phyloP scores from a whole-genome alignment of 1,140 invertebrate species.

The Telenomus remus region DNA sequence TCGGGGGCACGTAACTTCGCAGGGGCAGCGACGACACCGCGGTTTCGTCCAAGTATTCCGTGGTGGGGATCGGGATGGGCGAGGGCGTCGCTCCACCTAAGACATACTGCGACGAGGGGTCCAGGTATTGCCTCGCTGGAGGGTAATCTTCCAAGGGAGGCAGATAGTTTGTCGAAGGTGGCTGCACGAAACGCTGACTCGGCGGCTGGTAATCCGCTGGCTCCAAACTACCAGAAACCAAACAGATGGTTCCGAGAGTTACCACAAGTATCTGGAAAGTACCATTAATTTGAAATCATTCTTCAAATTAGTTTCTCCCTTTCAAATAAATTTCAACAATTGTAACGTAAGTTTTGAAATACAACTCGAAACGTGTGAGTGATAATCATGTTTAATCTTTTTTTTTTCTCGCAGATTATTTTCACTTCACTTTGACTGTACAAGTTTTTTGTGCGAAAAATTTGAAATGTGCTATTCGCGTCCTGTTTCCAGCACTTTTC shows the following conservation, averaged over 20 bases:
- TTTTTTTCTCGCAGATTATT: too few species aligned
- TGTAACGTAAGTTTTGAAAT: too few species aligned
- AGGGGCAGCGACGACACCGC: slow-evolving; percentile 22
- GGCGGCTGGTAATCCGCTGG: slow-evolving; percentile 59
- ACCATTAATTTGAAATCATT: slow-evolving; percentile 5
- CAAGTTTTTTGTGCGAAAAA: too few species aligned
- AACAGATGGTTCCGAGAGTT: slow-evolving; percentile 36
- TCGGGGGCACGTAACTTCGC: slow-evolving; percentile 21
- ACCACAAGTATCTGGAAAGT: slow-evolving; percentile 26
- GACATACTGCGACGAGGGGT: slow-evolving; percentile 30
- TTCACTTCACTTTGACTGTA: too few species aligned
- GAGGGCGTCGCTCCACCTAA: slow-evolving; percentile 16
- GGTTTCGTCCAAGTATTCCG: slow-evolving; percentile 32
- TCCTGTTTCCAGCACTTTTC: too few species aligned
- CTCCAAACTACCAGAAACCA: slow-evolving; percentile 59
- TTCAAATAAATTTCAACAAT: background rate
- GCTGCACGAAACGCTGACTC: slow-evolving; percentile 18
- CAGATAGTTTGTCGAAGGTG: slow-evolving; percentile 44
- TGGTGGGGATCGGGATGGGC: slow-evolving; percentile 16
- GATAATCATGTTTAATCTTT: too few species aligned
- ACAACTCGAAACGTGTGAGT: too few species aligned
- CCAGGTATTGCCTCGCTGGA: slow-evolving; percentile 30
- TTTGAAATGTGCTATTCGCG: too few species aligned
- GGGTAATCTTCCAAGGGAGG: slow-evolving; percentile 26
- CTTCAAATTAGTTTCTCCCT: background rate